These are phyloP conservation scores for Otolemur crassicaudatus DNA, from an alignment of 2,797 vertebrate genomes.

Conservation along the genomic window DNA sequence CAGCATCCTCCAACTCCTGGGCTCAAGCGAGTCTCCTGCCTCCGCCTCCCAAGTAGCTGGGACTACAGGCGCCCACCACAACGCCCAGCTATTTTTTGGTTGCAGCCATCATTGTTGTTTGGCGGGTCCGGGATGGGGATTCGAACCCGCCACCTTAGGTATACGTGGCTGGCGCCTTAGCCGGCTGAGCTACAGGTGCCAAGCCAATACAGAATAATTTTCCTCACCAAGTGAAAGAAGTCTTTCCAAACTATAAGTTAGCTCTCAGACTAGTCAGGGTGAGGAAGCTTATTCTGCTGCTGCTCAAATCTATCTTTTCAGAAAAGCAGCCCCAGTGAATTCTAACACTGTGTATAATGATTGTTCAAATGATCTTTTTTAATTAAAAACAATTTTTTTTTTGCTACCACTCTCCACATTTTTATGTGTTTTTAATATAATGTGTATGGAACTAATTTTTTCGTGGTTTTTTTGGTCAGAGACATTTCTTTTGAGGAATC, in stretches of 20 bases:
- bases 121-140: too few relatives aligned
- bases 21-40: too few relatives aligned
- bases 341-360: not conserved
- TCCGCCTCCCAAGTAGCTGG: too few relatives aligned
- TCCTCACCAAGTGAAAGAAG: not conserved
- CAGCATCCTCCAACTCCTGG: too few relatives aligned
- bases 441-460: not conserved
- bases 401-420: conserved; percentile 14
- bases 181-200: too few relatives aligned
- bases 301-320: conserved; percentile 32
- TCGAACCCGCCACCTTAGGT: too few relatives aligned
- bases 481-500: conserved; percentile 52
- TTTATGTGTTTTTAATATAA: conserved; percentile 57
- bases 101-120: too few relatives aligned
- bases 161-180: too few relatives aligned
- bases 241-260: conserved; percentile 36
- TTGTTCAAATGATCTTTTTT: conserved; percentile 38
- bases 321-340: conserved; percentile 50
- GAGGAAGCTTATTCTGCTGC: not conserved
- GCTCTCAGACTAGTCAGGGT: not conserved
- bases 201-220: too few relatives aligned
- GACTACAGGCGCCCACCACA: too few relatives aligned
- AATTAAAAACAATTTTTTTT: conserved; percentile 55
- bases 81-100: too few relatives aligned
- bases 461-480: not conserved